A percentile compares a stretch with the other conserved stretches of the same genome.
These are phyloP conservation scores for Desmophyllum pertusum DNA, from an alignment of 92 coral and sea anemone species.

Conservation along the genomic window DNA sequence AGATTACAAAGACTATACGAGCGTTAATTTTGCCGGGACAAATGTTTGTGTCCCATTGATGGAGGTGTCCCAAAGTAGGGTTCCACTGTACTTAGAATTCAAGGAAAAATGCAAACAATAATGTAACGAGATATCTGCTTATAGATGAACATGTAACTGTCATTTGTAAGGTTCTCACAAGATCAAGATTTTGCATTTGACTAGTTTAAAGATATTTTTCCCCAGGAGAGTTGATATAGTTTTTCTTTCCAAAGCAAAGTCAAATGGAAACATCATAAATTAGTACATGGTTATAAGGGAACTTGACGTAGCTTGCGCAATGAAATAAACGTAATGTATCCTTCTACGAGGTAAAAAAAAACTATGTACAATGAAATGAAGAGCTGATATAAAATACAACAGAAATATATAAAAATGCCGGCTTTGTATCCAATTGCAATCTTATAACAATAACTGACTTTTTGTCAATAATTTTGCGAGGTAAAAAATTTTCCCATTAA, in stretches of 20 bases:
- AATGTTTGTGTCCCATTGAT: too few species aligned
- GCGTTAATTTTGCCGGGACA: too few species aligned
- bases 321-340: neutral
- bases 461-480: constrained; percentile 11
- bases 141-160: neutral
- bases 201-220: neutral
- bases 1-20: too few species aligned
- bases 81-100: too few species aligned
- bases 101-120: too few species aligned
- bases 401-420: neutral
- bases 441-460: constrained; percentile 15
- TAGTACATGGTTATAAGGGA: neutral
- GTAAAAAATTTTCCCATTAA: constrained; percentile 34
- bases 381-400: neutral
- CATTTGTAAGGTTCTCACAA: too few species aligned
- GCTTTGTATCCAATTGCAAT: constrained; percentile 6
- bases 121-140: neutral
- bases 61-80: too few species aligned
- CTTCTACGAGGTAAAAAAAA: neutral
- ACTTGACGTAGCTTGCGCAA: neutral
- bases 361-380: constrained; percentile 28
- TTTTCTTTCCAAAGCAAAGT: neutral
- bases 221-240: neutral
- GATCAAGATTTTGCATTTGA: neutral
- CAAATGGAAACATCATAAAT: neutral